Evolutionary conservation across 2,797 vertebrate genomes (phyloP).

Genomic region (Alca torda): DNA sequence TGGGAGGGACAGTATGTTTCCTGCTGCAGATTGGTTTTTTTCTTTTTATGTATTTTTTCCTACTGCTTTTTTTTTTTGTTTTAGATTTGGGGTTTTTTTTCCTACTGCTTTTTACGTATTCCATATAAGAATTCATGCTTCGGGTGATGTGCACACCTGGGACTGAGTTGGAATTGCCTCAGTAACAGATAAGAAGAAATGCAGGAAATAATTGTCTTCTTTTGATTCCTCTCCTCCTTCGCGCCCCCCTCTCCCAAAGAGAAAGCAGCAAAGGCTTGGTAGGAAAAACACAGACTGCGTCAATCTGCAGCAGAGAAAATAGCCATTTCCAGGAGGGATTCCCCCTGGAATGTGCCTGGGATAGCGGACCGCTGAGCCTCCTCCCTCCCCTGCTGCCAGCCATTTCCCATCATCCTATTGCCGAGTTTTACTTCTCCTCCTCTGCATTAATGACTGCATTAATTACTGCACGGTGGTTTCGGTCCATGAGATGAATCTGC

Average conservation of each 20-base stretch:
- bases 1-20: background rate
- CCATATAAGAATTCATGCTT: background rate
- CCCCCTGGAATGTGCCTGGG: background rate
- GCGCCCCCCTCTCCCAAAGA: background rate
- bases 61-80: background rate
- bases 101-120: background rate
- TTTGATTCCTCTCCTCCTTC: background rate
- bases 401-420: accelerated
- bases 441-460: background rate
- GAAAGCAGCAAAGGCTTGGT: background rate
- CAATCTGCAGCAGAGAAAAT: background rate
- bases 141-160: background rate
- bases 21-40: background rate
- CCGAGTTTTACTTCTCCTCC: background rate
- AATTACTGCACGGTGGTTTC: background rate
- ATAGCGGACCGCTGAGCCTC: background rate
- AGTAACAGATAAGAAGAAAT: background rate
- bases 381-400: background rate
- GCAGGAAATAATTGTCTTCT: background rate
- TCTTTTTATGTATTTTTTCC: background rate
- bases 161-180: background rate
- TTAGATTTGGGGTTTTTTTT: too few species aligned
- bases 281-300: background rate
- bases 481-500: background rate
- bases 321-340: background rate